Base-by-base conservation (phyloP, 2,797 vertebrate species). In the Euthynnus affinis region DNA sequence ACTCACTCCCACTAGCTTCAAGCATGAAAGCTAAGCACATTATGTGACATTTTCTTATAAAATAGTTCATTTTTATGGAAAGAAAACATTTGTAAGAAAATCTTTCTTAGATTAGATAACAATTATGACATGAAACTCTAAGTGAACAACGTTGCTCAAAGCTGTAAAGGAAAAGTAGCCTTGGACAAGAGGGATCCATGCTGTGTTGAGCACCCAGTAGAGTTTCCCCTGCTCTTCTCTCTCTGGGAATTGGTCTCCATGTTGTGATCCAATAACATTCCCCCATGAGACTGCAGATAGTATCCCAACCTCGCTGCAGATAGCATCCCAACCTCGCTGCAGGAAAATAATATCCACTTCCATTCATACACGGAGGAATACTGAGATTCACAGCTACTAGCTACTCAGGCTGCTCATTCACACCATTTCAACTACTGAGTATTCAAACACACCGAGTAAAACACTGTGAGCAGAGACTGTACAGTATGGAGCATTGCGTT, bases 191-290 rank as follows among this genome's bases (percentile, higher is more conserved):
- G 34, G 37, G 32, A 77, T 57, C 25, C 56, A 44, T 68, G 52
- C 60, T 81, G 77, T 64, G 72, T 69, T 61, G 69, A 83, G 71
- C 66, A 82, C 81, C 85, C 84, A 74, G 79, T 60, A 69, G 82
- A 82, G 59, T 59, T 48, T 82, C 79, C 70, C 53, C 55, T 37
- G 68, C 65, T 81, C 56, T 40, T 5, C 61, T 76, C 83, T 80
- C 84, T 64, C 52, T 77, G 89, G 87, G 87, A 90, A 83, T 90
- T 71, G 72, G 82, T 85, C 85, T 90, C 85, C 79, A 62, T 82
- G 78, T 91, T 90, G 76, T 76, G 68, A 86, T 90, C 82, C 84
- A 87, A 83, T 82, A 76, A 60, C 49, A 1, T 80, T 81, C 73
- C 76, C 86, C 75, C 88, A 74, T 46, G 86, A 90, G 91, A 88